Evolutionary conservation across 2,888 invertebrate species (phyloP).

Genomic region (Diplolepis rosae): DNA sequence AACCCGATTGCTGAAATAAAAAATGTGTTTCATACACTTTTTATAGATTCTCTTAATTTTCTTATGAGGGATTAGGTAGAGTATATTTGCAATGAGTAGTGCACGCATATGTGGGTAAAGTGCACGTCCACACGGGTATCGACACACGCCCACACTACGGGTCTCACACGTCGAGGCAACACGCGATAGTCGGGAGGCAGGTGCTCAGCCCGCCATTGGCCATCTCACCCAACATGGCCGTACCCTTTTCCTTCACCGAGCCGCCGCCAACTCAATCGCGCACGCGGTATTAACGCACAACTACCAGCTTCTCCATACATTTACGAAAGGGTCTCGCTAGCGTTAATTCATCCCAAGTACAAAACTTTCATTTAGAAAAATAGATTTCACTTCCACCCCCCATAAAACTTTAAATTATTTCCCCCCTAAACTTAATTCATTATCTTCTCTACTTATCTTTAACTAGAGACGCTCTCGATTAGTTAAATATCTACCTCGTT

Average conservation of each 20-base stretch:
- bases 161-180: slow-evolving; percentile 63
- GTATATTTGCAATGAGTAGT: slow-evolving; percentile 14
- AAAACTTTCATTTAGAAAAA: slow-evolving; percentile 29
- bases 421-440: too few relatives aligned
- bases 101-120: slow-evolving; percentile 46
- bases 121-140: slow-evolving; percentile 52
- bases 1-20: too few relatives aligned
- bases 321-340: slow-evolving; percentile 48
- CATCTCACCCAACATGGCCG: slow-evolving; percentile 73
- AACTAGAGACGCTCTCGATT: too few relatives aligned
- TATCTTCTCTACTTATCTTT: too few relatives aligned
- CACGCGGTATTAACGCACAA: slow-evolving; percentile 60
- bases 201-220: slow-evolving; percentile 73
- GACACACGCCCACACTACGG: slow-evolving; percentile 66
- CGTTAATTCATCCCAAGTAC: slow-evolving; percentile 45
- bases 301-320: slow-evolving; percentile 49
- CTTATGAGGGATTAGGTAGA: slow-evolving; percentile 19
- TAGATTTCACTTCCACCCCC: slow-evolving; percentile 33
- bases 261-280: slow-evolving; percentile 59
- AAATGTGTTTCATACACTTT: not conserved
- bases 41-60: not conserved
- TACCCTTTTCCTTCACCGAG: slow-evolving; percentile 62
- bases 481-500: too few relatives aligned
- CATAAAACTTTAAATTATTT: slow-evolving; percentile 19
- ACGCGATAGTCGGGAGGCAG: slow-evolving; percentile 70